phyloP scores from a whole-genome alignment of 2,113 vertebrate species.

The Perca flavescens region DNA sequence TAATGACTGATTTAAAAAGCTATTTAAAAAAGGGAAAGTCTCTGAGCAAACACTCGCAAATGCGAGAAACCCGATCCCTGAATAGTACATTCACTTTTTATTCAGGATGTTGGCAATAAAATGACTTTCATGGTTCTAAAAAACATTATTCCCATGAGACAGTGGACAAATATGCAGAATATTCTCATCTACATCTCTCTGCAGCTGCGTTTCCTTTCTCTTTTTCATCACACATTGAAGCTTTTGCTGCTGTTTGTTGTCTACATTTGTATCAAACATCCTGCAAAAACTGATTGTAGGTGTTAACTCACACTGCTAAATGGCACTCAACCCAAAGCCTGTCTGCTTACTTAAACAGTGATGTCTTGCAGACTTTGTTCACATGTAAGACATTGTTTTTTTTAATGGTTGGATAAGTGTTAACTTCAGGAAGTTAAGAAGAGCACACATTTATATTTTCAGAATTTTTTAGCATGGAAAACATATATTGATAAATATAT shows the following conservation, averaged over 20 bases:
- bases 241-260: not conserved
- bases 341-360: not conserved
- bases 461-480: not conserved
- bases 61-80: slow-evolving; percentile 48
- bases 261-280: slow-evolving; percentile 1
- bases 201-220: not conserved
- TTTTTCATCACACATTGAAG: not conserved
- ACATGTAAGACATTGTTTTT: not conserved
- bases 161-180: slow-evolving; percentile 19
- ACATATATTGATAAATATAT: not conserved
- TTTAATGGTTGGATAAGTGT: not conserved
- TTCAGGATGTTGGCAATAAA: slow-evolving; percentile 66
- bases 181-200: slow-evolving; percentile 13
- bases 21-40: slow-evolving; percentile 61
- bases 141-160: slow-evolving; percentile 41
- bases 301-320: not conserved
- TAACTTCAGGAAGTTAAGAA: not conserved
- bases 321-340: not conserved
- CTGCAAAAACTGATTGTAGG: not conserved
- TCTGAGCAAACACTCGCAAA: slow-evolving; percentile 67
- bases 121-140: slow-evolving; percentile 43
- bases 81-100: slow-evolving; percentile 76
- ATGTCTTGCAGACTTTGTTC: not conserved
- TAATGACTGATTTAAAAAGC: slow-evolving; percentile 66
- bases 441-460: not conserved